Percentiles rank a stretch among this genome's conserved stretches.
Conservation (phyloP, 2,113 vertebrate species). For the Prunella himalayana region DNA sequence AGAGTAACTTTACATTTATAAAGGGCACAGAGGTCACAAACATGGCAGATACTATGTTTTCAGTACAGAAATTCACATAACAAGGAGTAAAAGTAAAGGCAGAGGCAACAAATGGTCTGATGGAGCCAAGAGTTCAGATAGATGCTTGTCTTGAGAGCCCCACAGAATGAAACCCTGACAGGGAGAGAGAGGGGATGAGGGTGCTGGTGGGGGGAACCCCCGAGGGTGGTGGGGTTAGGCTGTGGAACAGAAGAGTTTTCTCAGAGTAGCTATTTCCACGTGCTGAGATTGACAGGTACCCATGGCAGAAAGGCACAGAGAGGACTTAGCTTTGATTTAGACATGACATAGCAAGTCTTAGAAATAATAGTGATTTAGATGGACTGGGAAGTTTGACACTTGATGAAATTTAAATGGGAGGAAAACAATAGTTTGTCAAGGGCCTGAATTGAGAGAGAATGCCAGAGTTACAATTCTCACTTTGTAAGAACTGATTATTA, state of each 20-base stretch:
- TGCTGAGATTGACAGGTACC: not conserved
- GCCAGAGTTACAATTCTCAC: not conserved
- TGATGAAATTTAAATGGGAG: not conserved
- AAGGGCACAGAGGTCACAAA: not conserved
- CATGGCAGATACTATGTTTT: not conserved
- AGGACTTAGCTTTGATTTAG: not conserved
- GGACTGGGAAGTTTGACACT: not conserved
- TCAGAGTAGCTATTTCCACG: not conserved
- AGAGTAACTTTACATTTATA: not conserved
- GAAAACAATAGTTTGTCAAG: not conserved
- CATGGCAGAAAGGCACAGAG: not conserved
- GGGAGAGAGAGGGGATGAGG: no score
- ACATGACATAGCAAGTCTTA: not conserved
- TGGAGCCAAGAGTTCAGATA: rapidly evolving
- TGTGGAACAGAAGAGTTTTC: not conserved
- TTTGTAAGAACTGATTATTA: not conserved
- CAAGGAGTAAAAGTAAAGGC: not conserved
- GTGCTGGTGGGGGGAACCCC: rapidly evolving
- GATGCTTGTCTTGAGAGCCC: not conserved
- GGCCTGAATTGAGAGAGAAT: not conserved
- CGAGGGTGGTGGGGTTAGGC: not conserved
- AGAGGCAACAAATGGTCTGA: not conserved
- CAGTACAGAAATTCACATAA: not conserved
- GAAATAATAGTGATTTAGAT: not conserved
- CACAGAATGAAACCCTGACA: not conserved